These are phyloP conservation scores for Nycticorax nycticorax DNA, from an alignment of 2,113 vertebrate species.

Conservation along the genomic window DNA sequence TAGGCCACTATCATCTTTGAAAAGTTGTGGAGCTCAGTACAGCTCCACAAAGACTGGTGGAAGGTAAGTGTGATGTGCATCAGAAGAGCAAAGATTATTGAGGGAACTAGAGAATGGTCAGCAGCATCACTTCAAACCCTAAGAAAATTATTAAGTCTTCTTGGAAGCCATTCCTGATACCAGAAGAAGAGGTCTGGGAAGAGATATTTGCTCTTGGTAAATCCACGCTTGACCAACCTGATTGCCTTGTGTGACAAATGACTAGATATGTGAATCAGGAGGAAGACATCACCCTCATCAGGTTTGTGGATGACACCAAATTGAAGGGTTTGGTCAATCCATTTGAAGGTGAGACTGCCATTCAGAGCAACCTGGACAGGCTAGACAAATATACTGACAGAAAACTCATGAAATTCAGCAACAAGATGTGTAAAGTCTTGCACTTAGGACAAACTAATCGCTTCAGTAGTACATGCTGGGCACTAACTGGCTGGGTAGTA, in stretches of 20 bases:
- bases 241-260: background rate
- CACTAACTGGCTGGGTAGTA: background rate
- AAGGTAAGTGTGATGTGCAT: background rate
- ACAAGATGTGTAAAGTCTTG: background rate
- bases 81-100: background rate
- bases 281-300: background rate
- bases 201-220: background rate
- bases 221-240: background rate
- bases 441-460: too few species aligned
- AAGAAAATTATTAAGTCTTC: background rate
- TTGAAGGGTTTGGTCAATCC: background rate
- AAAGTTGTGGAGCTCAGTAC: background rate
- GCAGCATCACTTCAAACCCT: background rate
- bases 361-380: background rate
- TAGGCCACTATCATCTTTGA: background rate
- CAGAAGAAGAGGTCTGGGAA: background rate
- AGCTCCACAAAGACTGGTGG: background rate
- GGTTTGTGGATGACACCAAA: background rate
- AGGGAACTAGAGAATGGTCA: background rate
- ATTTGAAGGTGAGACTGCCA: background rate
- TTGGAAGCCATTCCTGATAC: background rate
- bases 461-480: background rate
- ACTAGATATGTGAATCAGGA: background rate
- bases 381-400: background rate
- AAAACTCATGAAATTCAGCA: background rate